These are phyloP conservation scores for Leucophenga varia DNA, from an alignment of 1,140 invertebrate species.

Conservation along the genomic window DNA sequence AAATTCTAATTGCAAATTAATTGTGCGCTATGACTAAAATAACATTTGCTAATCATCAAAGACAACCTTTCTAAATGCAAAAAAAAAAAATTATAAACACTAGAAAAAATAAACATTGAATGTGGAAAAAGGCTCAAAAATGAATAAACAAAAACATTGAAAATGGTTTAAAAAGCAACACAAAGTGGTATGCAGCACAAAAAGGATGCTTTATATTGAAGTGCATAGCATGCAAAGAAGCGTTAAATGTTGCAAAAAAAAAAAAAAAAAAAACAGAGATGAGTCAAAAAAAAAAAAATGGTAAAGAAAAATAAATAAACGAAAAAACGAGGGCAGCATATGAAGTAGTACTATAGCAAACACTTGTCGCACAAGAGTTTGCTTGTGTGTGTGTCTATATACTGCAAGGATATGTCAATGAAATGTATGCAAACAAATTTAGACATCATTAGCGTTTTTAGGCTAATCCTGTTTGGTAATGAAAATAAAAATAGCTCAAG, in stretches of 20 bases:
- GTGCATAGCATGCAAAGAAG: too few species aligned
- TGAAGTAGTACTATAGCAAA: too few species aligned
- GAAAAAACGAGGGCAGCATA: background rate
- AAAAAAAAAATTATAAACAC: constrained; percentile 30
- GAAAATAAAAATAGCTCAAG: too few species aligned
- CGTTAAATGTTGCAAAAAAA: constrained; percentile 38
- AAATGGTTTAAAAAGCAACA: too few species aligned
- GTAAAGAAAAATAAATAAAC: constrained; percentile 3
- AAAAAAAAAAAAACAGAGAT: constrained; percentile 41
- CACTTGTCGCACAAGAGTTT: too few species aligned
- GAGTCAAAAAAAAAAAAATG: constrained; percentile 45
- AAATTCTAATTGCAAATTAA: constrained; percentile 53
- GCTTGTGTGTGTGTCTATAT: too few species aligned
- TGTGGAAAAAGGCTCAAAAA: constrained; percentile 54
- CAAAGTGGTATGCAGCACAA: too few species aligned
- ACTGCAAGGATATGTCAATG: too few species aligned
- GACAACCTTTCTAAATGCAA: constrained; percentile 29
- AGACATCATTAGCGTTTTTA: constrained; percentile 49
- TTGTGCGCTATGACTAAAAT: constrained; percentile 46
- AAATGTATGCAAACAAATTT: constrained; percentile 52
- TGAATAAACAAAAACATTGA: constrained; percentile 45
- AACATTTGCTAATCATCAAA: constrained; percentile 24
- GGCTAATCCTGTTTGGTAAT: too few species aligned
- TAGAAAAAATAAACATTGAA: constrained; percentile 49
- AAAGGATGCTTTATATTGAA: too few species aligned